Base-by-base conservation (phyloP, 2,888 invertebrate genomes). In the Isoperla grammatica region DNA sequence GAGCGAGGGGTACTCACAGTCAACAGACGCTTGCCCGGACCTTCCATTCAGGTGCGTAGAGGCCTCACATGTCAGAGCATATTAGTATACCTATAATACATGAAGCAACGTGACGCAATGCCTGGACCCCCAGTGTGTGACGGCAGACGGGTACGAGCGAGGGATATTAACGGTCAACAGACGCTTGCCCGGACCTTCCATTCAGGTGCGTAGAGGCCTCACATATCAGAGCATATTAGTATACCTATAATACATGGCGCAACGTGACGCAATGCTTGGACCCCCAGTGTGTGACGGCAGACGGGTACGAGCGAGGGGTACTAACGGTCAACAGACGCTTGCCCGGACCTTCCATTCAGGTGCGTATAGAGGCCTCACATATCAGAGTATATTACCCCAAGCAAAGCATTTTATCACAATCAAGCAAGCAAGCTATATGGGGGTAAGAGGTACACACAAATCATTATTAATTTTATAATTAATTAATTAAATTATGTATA, bases 21-120 rank as follows among this genome's bases (percentile, higher is more conserved):
- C 22, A 80, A 80, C 69, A 71, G 79, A 22, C 69, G 72, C 65
- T 65, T 79, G 35, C 78, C 79, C 0, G 79, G 79, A 15, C 79
- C 79, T 0, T 61, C 72, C 9, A 76, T 80, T 43, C 75, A 77
- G 69, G 77, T 76, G 48, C 13, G 19, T 5, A 37, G n/a, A n/a
- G n/a, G n/a, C n/a, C n/a, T n/a, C n/a, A n/a, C n/a, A n/a, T n/a
- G n/a, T n/a, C n/a, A n/a, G n/a, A n/a, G n/a, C n/a, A n/a, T n/a
- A n/a, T n/a, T n/a, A n/a, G n/a, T n/a, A n/a, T n/a, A n/a, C n/a
- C n/a, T n/a, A n/a, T n/a, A n/a, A n/a, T n/a, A n/a, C n/a, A n/a
- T n/a, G n/a, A n/a, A n/a, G 22, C 20, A 37, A 57, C 22, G 20
- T 12, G 40, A 29, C 13, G 0, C 57, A 62, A 13, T 64, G 64